Base-by-base conservation (phyloP, 2,113 vertebrate genomes). In the Sinocyclocheilus maitianheensis region DNA sequence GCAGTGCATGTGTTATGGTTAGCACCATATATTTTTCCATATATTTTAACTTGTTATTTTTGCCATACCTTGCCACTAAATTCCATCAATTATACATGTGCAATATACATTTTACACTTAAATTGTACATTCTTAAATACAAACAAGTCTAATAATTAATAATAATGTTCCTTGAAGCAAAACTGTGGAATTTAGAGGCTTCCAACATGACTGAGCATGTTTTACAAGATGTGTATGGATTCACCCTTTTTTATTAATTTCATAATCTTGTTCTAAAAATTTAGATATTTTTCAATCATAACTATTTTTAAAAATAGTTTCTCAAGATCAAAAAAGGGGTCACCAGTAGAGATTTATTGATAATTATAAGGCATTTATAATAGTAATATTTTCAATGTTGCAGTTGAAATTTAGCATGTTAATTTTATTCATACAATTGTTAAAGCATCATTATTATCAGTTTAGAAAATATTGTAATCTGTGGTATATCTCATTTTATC, bases 71-170 rank as follows among this genome's bases (percentile, higher is more conserved):
- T 85, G 67, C 80, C 63, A 83, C 74, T 85, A 79, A 85, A 62
- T 85, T 78, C 30, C 81, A 79, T 79, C 37, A 53, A 51, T 71
- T 40, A 26, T 65, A 53, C 16, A 46, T 77, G 87, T 86, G 84
- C 87, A 85, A 85, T 85, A 76, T 58, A 81, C 78, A 71, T 58
- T 60, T 53, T 18, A 72, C 51, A 51, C 30, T 83, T 82, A 58
- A 30, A 55, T 83, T 78, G 26, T 88, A n/a, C 34, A 4, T 85
- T 85, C 58, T 34, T 53, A 30, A 72, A 51, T 78, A 14, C 22
- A 11, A 46, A 16, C 4, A 55, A 58, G 51, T 80, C 14, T 48
- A 77, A 85, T 63, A 81, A 34, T 77, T 82, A 65, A n/a, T 65
- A 24, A 26, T 62, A n/a, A 77, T 85, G 40, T 77, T 67, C 4